Evolutionary conservation across 2,797 vertebrate genomes (phyloP).

Genomic region (Poecilia picta): DNA sequence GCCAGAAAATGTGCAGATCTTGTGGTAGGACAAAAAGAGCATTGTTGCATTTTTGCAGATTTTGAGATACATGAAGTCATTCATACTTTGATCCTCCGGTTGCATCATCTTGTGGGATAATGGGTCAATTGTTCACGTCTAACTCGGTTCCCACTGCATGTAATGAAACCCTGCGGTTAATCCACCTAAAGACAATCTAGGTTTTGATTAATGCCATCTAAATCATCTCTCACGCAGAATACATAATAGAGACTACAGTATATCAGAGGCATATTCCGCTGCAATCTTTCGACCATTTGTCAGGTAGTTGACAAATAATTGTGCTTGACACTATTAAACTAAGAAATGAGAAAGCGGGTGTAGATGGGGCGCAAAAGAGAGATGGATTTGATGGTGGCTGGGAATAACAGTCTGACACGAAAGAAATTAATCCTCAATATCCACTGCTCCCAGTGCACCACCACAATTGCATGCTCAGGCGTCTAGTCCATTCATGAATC

Average conservation of each 20-base stretch:
- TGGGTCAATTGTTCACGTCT: constrained; percentile 34
- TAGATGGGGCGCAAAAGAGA: constrained; percentile 65
- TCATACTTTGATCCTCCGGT: constrained; percentile 52
- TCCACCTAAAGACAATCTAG: constrained; percentile 42
- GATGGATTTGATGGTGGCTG: constrained; percentile 76
- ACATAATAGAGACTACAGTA: constrained; percentile 55
- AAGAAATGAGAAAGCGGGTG: constrained; percentile 74
- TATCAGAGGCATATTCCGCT: constrained; percentile 56
- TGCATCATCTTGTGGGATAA: constrained; percentile 46
- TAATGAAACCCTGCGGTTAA: constrained; percentile 47
- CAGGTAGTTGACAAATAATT: constrained; percentile 74
- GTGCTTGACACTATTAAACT: constrained; percentile 73
- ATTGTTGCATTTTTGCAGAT: constrained; percentile 29
- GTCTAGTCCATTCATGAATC: constrained; percentile 84
- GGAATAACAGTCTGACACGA: constrained; percentile 76
- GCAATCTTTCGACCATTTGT: constrained; percentile 67
- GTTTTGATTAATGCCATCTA: constrained; percentile 43
- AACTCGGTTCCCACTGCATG: constrained; percentile 27
- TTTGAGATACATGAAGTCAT: constrained; percentile 44
- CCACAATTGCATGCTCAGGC: constrained; percentile 75
- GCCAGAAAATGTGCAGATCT: constrained; percentile 24
- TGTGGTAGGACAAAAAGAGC: constrained; percentile 28
- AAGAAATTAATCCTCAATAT: constrained; percentile 81
- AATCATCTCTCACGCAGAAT: constrained; percentile 56
- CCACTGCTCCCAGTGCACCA: constrained; percentile 77